phyloP scores from a whole-genome alignment of 1,140 invertebrate genomes.

The Heliconius melpomene region DNA sequence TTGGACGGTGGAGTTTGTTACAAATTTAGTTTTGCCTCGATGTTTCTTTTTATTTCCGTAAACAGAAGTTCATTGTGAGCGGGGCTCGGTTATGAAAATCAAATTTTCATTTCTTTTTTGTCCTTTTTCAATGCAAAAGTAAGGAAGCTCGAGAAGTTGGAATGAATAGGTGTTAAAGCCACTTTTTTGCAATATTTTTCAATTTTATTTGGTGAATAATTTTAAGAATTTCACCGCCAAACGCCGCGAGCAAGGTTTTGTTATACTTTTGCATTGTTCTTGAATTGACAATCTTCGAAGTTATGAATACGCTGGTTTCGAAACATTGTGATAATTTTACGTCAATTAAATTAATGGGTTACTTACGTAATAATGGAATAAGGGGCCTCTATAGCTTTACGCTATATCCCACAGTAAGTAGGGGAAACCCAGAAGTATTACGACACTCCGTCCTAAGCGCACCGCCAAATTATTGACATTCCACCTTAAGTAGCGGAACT shows the following conservation, averaged over 20 bases:
- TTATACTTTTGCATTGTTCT: constrained; percentile 8
- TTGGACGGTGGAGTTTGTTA: constrained; percentile 34
- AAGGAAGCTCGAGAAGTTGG: constrained; percentile 34
- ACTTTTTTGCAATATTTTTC: constrained; percentile 34
- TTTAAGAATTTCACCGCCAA: constrained; percentile 3
- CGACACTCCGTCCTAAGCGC: too few relatives aligned
- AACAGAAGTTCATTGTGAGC: constrained; percentile 37
- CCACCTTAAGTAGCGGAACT: too few relatives aligned
- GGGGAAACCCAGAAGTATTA: too few relatives aligned
- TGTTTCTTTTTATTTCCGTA: constrained; percentile 33
- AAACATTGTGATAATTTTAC: not conserved
- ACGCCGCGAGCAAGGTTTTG: not conserved
- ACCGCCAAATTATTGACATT: too few relatives aligned
- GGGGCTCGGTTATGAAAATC: constrained; percentile 34
- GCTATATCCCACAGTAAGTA: too few relatives aligned
- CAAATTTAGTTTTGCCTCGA: constrained; percentile 34
- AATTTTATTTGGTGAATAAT: constrained; percentile 28
- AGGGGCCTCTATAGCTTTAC: not conserved
- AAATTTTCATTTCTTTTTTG: constrained; percentile 30
- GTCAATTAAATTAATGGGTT: not conserved
- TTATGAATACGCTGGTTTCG: not conserved
- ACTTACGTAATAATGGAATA: not conserved
- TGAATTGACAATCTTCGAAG: not conserved
- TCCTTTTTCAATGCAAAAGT: constrained; percentile 38
- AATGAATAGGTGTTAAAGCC: constrained; percentile 39